These are phyloP conservation scores for roundworm (Caenorhabditis elegans) DNA, from an alignment of 1,140 invertebrate genomes.

Conservation along the genomic window DNA sequence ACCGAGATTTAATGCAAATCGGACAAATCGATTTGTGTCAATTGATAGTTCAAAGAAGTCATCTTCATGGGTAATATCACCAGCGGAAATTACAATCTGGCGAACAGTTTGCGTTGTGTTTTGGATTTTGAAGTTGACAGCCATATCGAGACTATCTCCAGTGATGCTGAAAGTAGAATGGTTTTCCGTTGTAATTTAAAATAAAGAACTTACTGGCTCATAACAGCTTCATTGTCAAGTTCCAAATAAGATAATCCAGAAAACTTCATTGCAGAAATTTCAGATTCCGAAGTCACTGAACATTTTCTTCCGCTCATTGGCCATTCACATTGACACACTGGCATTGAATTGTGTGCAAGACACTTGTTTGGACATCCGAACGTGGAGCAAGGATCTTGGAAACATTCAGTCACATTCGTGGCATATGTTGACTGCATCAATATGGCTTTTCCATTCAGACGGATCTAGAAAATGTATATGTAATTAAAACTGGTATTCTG, in stretches of 20 bases:
- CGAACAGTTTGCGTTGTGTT: not conserved
- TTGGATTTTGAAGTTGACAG: constrained; percentile 13
- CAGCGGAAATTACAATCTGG: not conserved
- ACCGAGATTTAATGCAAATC: constrained; percentile 18
- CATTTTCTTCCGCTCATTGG: constrained; percentile 16
- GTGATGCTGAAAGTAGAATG: not conserved
- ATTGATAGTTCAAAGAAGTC: constrained; percentile 31
- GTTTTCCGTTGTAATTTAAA: not conserved
- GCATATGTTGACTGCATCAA: not conserved
- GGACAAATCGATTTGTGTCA: not conserved
- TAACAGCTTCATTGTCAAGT: not conserved
- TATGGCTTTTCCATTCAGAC: not conserved
- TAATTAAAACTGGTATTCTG: too few species aligned
- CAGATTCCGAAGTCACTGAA: not conserved
- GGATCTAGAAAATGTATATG: constrained; percentile 33
- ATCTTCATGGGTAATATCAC: constrained; percentile 13
- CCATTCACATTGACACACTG: constrained; percentile 37
- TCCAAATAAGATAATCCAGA: constrained; percentile 17
- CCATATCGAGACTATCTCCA: constrained; percentile 3
- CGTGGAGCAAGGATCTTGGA: constrained; percentile 22
- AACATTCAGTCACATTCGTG: not conserved
- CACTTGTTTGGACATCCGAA: constrained; percentile 10
- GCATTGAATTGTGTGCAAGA: not conserved
- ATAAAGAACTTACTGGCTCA: constrained; percentile 14
- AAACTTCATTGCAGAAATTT: constrained; percentile 30